Evolutionary conservation across 2,797 vertebrate species (phyloP), one percentile per base, ranked within the genome.

Genomic region (Gambelia wislizenii): DNA sequence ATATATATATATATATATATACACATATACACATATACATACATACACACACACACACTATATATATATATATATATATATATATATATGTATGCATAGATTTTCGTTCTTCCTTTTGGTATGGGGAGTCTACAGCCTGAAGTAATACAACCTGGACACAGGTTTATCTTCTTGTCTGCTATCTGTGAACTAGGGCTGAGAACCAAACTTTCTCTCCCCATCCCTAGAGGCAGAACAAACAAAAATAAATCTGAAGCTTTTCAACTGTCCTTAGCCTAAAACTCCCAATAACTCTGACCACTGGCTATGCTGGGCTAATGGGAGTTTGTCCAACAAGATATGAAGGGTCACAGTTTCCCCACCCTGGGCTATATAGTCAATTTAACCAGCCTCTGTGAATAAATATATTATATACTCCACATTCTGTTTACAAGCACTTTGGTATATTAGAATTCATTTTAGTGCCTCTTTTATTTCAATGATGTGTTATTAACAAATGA

Each of bases 401-500:
- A 67, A 83, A 44, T 8, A 52, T 1, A 84, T 30, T 8, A 52
- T 2, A 84, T 49, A 67, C 14, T 47, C 74, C 36, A 59, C 18
- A 59, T 59, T 59, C 56, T 59, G 20, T 59, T 22, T 59, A 59
- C 22, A 59, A 59, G 25, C 25, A 18, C 7, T 78, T 69, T 3
- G 14, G 8, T 56, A 27, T 10, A 42, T 0, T 13, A 30, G 39
- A 47, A 86, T 78, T 67, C 74, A 67, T 2, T 70, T 39, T 39
- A 70, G 44, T 69, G 25, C 16, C 36, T 16, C n/a, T 79, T 80
- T 42, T 4, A 85, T 39, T 85, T 42, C 27, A 16, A 78, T 18
- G 49, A 75, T 56, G 44, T 86, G 7, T 27, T 86, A 49, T 67
- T 44, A 86, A 67, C n/a, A 86, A 83, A 83, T 22, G 14, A 47